Evolutionary conservation across 2,888 invertebrate genomes (phyloP).

Genomic region (Ceramica pisi): DNA sequence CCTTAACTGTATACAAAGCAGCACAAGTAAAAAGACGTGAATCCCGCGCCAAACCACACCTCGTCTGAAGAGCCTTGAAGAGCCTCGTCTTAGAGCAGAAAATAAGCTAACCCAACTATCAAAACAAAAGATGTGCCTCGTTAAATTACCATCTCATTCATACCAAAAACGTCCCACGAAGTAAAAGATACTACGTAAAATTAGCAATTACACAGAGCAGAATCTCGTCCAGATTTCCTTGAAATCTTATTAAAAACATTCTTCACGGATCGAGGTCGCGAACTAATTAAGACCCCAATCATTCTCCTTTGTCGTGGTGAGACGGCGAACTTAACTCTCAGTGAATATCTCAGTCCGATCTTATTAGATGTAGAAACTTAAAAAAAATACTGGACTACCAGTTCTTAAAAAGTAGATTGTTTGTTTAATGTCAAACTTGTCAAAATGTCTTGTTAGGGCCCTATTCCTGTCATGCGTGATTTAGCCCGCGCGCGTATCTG

Average conservation of each 20-base stretch:
- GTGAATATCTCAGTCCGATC: slow-evolving; percentile 38
- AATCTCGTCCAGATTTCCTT: slow-evolving; percentile 37
- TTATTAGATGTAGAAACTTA: slow-evolving; percentile 22
- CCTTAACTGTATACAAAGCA: background rate
- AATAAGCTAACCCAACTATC: slow-evolving; percentile 3
- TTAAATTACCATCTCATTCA: slow-evolving; percentile 35
- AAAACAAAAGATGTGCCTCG: slow-evolving; percentile 28
- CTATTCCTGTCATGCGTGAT: no score
- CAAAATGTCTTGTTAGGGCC: no score
- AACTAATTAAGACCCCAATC: slow-evolving; percentile 60
- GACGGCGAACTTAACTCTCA: slow-evolving; percentile 45
- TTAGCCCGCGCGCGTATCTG: no score
- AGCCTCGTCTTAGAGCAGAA: background rate
- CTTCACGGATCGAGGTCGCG: slow-evolving; percentile 52
- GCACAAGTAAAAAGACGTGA: background rate
- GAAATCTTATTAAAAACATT: slow-evolving; percentile 59
- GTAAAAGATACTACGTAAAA: slow-evolving; percentile 33
- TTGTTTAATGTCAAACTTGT: background rate
- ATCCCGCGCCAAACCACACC: background rate
- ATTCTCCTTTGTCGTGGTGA: slow-evolving; percentile 43
- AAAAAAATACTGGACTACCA: background rate
- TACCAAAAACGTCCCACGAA: slow-evolving; percentile 19
- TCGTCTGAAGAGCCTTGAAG: background rate
- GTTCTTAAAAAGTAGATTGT: background rate
- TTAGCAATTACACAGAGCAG: slow-evolving; percentile 32